Percentiles rank a stretch among this genome's conserved stretches.
Conservation (phyloP, 1,140 invertebrate genomes). For the Brachionus rubens region DNA sequence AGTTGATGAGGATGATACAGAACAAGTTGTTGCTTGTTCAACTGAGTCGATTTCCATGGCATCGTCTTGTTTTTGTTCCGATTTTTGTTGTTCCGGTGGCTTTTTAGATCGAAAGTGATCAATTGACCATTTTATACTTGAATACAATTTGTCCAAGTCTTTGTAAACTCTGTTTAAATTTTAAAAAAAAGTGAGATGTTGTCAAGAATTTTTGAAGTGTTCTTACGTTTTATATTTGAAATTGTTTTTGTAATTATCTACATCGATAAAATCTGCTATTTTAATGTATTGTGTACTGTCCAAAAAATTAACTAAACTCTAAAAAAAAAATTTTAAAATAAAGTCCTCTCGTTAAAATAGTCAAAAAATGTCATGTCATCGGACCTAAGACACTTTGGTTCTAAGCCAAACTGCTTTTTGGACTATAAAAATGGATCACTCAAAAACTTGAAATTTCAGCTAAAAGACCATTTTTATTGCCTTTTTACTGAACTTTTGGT, state of each 20-base stretch:
- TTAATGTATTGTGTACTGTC: slow-evolving; percentile 31
- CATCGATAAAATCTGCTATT: background rate
- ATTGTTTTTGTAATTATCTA: background rate
- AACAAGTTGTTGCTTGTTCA: background rate
- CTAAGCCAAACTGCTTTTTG: too few species aligned
- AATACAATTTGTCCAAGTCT: background rate
- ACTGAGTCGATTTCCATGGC: background rate
- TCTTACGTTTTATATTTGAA: background rate
- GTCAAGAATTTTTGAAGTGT: background rate
- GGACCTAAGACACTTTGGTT: too few species aligned
- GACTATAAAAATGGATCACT: too few species aligned
- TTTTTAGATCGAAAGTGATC: background rate
- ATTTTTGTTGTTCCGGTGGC: background rate
- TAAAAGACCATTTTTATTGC: too few species aligned
- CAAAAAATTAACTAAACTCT: background rate
- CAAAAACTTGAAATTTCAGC: too few species aligned
- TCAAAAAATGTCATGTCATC: too few species aligned
- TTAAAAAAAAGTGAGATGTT: background rate
- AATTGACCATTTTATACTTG: slow-evolving; percentile 24
- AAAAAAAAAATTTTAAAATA: too few species aligned
- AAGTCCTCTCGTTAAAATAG: too few species aligned
- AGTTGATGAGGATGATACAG: background rate
- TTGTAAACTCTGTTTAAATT: background rate
- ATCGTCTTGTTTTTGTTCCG: background rate
- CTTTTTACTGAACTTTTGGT: too few species aligned